Conservation (phyloP, 2,113 vertebrate genomes). For the Pollimyrus isidori region DNA sequence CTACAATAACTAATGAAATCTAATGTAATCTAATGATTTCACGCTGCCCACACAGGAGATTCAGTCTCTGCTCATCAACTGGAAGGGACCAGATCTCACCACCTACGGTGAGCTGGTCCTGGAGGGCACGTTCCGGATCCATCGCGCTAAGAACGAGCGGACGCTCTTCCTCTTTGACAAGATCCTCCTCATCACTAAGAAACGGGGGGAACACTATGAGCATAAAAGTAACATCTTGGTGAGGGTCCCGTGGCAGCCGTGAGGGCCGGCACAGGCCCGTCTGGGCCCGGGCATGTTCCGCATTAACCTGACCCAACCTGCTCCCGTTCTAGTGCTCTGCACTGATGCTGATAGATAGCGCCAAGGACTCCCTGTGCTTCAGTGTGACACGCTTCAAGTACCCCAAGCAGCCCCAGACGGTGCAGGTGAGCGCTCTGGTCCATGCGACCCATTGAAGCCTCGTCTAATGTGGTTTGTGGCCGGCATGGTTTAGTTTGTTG, state of each 20-base stretch:
- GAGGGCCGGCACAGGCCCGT: background rate
- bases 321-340: constrained; percentile 73
- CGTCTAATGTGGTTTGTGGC: background rate
- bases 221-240: constrained; percentile 89
- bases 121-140: constrained; percentile 85
- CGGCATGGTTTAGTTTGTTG: background rate
- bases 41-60: constrained; percentile 70
- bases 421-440: constrained; percentile 68
- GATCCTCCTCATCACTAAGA: constrained; percentile 86
- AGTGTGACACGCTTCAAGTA: constrained; percentile 90
- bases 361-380: constrained; percentile 86
- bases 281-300: background rate
- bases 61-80: constrained; percentile 88
- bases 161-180: constrained; percentile 91
- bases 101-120: constrained; percentile 87
- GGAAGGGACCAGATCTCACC: constrained; percentile 89
- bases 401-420: constrained; percentile 82
- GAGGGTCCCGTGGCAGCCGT: constrained; percentile 11
- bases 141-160: constrained; percentile 80
- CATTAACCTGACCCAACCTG: background rate
- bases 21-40: background rate
- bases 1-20: background rate
- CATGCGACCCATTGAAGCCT: background rate
- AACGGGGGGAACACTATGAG: constrained; percentile 82
- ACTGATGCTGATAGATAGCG: constrained; percentile 88